Conservation (phyloP, 2,797 vertebrate species). For the Hoplostethus atlanticus region DNA sequence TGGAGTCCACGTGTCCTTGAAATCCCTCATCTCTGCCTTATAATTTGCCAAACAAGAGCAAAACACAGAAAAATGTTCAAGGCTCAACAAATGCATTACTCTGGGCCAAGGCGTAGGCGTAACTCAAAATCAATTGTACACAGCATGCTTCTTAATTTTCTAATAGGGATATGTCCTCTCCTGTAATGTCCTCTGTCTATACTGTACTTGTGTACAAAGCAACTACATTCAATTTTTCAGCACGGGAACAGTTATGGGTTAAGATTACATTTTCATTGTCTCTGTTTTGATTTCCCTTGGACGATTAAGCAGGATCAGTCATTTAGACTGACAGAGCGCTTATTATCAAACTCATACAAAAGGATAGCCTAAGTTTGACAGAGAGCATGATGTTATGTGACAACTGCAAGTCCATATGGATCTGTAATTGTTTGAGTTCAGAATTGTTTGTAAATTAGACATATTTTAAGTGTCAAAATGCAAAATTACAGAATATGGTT, state of each 20-base stretch:
- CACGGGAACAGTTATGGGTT: neutral
- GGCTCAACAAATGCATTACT: slow-evolving; percentile 72
- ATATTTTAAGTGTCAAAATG: too few species aligned
- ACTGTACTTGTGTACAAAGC: slow-evolving; percentile 4
- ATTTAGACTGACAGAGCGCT: too few species aligned
- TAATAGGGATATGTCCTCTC: slow-evolving; percentile 25
- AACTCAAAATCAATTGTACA: slow-evolving; percentile 49
- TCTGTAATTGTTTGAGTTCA: too few species aligned
- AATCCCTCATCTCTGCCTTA: slow-evolving; percentile 82
- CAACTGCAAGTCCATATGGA: too few species aligned
- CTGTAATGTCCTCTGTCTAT: slow-evolving; percentile 17
- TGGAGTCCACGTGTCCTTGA: slow-evolving; percentile 85
- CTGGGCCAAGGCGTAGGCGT: slow-evolving; percentile 41
- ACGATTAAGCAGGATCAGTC: too few species aligned
- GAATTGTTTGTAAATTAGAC: too few species aligned
- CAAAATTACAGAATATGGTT: too few species aligned
- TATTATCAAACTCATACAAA: too few species aligned
- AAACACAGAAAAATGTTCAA: slow-evolving; percentile 70
- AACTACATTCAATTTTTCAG: slow-evolving; percentile 4
- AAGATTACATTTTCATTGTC: neutral
- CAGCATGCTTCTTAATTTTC: slow-evolving; percentile 3
- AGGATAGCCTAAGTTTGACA: too few species aligned
- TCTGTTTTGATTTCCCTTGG: neutral
- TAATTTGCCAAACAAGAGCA: slow-evolving; percentile 82
- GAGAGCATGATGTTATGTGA: too few species aligned